These are phyloP conservation scores for Callipepla californica DNA, from an alignment of 2,113 vertebrate species.

Conservation along the genomic window DNA sequence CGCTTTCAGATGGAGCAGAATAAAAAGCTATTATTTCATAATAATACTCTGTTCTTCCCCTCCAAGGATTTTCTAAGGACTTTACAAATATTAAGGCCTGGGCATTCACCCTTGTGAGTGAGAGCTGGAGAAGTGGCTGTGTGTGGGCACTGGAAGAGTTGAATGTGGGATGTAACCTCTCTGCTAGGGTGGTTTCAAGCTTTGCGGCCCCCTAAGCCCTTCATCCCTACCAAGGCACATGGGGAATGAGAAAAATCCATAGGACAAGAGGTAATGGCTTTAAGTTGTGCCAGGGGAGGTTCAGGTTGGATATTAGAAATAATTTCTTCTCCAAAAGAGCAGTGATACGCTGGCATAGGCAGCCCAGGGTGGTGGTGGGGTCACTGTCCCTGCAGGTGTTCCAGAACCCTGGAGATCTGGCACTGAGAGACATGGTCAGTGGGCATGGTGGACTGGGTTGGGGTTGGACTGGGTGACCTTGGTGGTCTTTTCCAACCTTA, in stretches of 20 bases:
- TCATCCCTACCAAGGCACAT: not conserved
- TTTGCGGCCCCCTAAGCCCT: not conserved
- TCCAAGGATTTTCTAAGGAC: conserved; percentile 56
- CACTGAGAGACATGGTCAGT: no score
- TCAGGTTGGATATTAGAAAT: no score
- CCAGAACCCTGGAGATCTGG: no score
- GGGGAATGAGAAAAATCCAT: not conserved
- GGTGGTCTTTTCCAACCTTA: no score
- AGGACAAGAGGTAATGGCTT: no score
- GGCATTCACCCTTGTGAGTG: not conserved
- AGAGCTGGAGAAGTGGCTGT: not conserved
- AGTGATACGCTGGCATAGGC: no score
- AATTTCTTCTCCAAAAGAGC: no score
- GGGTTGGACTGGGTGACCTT: no score
- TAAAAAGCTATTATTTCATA: conserved; percentile 60
- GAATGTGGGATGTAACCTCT: not conserved
- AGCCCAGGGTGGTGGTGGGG: no score
- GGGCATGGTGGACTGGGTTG: no score
- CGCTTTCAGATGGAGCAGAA: conserved; percentile 49
- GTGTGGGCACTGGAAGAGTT: conserved; percentile 29
- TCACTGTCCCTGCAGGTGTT: no score
- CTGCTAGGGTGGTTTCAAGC: not conserved
- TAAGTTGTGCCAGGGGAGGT: no score
- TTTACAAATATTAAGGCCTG: conserved; percentile 47
- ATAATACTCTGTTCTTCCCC: conserved; percentile 41